phyloP scores from a whole-genome alignment of 2,113 vertebrate species.

The Charadrius vociferus region DNA sequence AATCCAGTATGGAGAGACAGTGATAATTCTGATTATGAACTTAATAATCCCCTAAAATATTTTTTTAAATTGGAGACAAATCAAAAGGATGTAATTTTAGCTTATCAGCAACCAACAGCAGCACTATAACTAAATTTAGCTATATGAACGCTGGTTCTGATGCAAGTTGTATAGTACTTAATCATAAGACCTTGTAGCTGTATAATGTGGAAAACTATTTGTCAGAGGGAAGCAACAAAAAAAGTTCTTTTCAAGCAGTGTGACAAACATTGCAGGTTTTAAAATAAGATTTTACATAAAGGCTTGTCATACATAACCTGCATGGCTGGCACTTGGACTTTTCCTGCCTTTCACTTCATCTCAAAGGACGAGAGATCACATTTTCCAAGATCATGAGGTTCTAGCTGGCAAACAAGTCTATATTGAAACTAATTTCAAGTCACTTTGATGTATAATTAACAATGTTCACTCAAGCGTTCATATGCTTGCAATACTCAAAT shows the following conservation, averaged over 20 bases:
- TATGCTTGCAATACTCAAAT: neutral
- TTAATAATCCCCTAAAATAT: conserved; percentile 56
- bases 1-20: conserved; percentile 1
- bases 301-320: neutral
- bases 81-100: conserved; percentile 58
- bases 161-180: conserved; percentile 18
- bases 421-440: neutral
- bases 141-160: neutral
- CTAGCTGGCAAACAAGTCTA: neutral
- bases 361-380: neutral
- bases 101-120: conserved; percentile 58
- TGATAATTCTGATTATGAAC: conserved; percentile 57
- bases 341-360: neutral
- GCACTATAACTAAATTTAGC: conserved; percentile 48
- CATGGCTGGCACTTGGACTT: neutral
- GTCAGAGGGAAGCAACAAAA: neutral
- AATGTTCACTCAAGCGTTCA: neutral
- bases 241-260: neutral
- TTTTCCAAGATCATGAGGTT: neutral
- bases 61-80: conserved; percentile 52
- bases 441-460: neutral
- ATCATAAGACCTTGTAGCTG: conserved; percentile 30
- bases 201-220: neutral
- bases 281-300: neutral
- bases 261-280: neutral